Base-by-base conservation (phyloP, 1,140 invertebrate species). In the Andricus grossulariae region DNA sequence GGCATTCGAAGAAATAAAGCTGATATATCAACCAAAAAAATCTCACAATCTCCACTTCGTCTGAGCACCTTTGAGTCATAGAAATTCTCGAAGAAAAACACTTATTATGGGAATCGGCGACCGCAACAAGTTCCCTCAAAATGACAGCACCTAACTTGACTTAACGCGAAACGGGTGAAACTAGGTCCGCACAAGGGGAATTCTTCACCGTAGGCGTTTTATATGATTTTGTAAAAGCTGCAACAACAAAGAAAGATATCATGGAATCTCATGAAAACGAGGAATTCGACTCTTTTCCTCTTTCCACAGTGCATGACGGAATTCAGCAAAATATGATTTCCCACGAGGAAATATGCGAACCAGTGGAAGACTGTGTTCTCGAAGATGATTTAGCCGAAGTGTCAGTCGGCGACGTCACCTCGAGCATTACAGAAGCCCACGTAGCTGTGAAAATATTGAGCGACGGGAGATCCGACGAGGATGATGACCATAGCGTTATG, bases 201-300 rank as follows among this genome's bases (percentile, higher is more conserved):
- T n/a, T 66, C 15, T 57, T 21, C 19, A 21, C 4, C 7, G 15
- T 4, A 10, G 57, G 25, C 60, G 60, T 66, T 66, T 16, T 55
- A 55, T 55, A 55, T 55, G 21, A 21, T 54, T 54, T n/a, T 54
- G 39, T 25, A 32, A n/a, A 66, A 66, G 32, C 60, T 32, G 60
- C 60, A 39, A n/a, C 73, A 72, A 50, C 70, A 72, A 75, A 75
- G 49, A 50, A 18, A 49, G 16, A 70, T 52, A 79, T 49, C 72
- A 91, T 91, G 90, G 89, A 91, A 72, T 54, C 84, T 8, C 86
- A 87, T 49, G 88, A 86, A 18, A 86, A 83, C 49, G 89, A 91
- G 5, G 87, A 90, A 3, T 91, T 87, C 49, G 85, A 90, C 15
- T 80, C 85, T 16, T 90, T 90, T 85, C 83, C 90, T 0, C 83